Percentiles rank a stretch among this genome's conserved stretches.
Evolutionary conservation across 92 coral and sea anemone genomes (phyloP).

Genomic region (Heteractis magnifica): DNA sequence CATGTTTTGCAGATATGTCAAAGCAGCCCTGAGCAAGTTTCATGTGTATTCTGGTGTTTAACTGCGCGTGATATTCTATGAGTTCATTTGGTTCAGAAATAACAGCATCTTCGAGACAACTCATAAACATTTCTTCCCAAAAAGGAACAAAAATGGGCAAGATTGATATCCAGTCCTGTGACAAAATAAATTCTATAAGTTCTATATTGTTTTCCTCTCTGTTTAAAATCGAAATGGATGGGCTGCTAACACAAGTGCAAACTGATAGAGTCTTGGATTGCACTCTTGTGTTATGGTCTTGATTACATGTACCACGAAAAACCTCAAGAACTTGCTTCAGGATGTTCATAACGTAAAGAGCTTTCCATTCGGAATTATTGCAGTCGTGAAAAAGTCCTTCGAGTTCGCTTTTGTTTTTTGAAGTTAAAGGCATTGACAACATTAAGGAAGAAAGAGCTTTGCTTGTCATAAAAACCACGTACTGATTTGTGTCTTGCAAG

Average conservation of each 20-base stretch:
- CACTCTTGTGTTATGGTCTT: not conserved
- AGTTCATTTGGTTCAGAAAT: not conserved
- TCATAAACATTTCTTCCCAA: conserved; percentile 20
- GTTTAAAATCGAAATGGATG: not conserved
- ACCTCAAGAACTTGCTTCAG: conserved; percentile 27
- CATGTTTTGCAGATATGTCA: conserved; percentile 2
- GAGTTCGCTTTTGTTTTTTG: conserved; percentile 7
- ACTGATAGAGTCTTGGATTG: not conserved
- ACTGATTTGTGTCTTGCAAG: conserved; percentile 42
- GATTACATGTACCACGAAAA: conserved; percentile 5
- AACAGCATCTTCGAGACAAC: not conserved
- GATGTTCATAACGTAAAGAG: conserved; percentile 47
- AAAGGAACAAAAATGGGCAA: conserved; percentile 12
- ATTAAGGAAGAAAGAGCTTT: conserved; percentile 46
- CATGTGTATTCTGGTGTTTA: not conserved
- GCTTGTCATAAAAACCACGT: conserved; percentile 61
- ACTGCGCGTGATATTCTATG: not conserved
- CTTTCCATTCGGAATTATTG: conserved; percentile 40
- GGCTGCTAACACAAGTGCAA: conserved; percentile 1
- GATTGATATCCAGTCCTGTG: conserved; percentile 14
- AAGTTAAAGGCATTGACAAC: conserved; percentile 16
- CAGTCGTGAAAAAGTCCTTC: conserved; percentile 20
- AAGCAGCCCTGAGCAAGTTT: not conserved
- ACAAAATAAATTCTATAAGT: not conserved
- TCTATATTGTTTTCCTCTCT: not conserved